Conservation (phyloP, 2,888 invertebrate species). For the Drosophila putrida region DNA sequence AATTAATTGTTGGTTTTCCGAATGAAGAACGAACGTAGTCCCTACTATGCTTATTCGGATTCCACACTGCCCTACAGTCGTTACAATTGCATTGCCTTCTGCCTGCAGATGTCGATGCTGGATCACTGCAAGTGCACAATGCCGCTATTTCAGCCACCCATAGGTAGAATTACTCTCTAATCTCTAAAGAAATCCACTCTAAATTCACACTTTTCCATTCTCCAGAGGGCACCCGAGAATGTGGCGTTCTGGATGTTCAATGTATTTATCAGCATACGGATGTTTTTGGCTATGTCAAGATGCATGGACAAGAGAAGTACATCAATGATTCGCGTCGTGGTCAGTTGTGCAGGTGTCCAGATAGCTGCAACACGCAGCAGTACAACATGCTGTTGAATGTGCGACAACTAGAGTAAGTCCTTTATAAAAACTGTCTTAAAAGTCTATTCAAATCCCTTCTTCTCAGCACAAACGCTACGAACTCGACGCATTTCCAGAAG, state of each 20-base stretch:
- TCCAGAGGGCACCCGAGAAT: conserved; percentile 60
- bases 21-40: conserved; percentile 66
- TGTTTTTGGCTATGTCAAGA: conserved; percentile 66
- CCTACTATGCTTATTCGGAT: conserved; percentile 34
- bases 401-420: conserved; percentile 53
- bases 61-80: conserved; percentile 65
- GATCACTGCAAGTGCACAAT: conserved; percentile 79
- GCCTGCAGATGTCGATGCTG: conserved; percentile 72
- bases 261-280: conserved; percentile 75
- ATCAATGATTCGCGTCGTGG: conserved; percentile 71
- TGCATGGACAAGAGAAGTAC: conserved; percentile 56
- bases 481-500: conserved; percentile 18
- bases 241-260: conserved; percentile 69
- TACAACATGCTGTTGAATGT: conserved; percentile 67
- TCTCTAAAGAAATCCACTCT: no score
- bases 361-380: conserved; percentile 71
- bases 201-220: not conserved
- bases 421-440: not conserved
- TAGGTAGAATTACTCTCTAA: conserved; percentile 48
- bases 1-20: not conserved
- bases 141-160: conserved; percentile 67
- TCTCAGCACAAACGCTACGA: not conserved
- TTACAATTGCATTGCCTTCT: conserved; percentile 76
- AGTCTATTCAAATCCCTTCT: not conserved
- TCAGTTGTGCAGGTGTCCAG: conserved; percentile 74